Base-by-base conservation (phyloP, 2,797 vertebrate species). In the Borostomias antarcticus region DNA sequence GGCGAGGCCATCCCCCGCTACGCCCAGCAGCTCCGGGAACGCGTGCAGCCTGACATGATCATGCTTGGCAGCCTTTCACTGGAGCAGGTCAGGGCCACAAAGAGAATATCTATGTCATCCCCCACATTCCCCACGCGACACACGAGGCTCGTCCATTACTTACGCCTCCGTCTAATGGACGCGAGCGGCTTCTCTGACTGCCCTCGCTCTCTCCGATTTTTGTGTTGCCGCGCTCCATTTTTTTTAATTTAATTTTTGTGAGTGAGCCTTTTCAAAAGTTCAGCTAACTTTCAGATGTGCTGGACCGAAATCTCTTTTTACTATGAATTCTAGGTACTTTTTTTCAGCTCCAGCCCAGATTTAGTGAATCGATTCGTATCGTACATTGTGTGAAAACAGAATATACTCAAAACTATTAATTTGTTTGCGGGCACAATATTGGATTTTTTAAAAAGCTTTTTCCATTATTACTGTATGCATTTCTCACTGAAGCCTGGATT, bases 61-160 rank as follows among this genome's bases (percentile, higher is more conserved):
- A 90, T 93, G 84, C 90, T 95, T 89, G 92, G 90, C 93, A 94
- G 91, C 85, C 85, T 93, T 93, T 92, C 93, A 82, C 82, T 90
- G 85, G 90, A 94, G 91, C 94, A 98, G 97, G 95, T 98, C 90
- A 96, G 93, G 80, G 73, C 87, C 85, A 93, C 89, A 92, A 93
- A 92, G 85, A 82, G 76, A 86, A 89, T 83, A 89, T 85, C 89
- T 90, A 89, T 90, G 89, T 92, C 83, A 90, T 89, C 69, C 80
- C 88, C 86, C 84, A 86, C 82, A 89, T 86, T 87, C 86, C 90
- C 81, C 86, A 81, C 13, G 40, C 40, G 15, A 82, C 81, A 82
- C 82, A 80, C 87, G 84, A 83, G 82, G 86, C 86, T 72, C 68
- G 74, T 88, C 86, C 88, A 89, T 90, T 90, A 89, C 26, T n/a